Conservation (phyloP, 2,888 invertebrate species). For the Apodemia duryi region DNA sequence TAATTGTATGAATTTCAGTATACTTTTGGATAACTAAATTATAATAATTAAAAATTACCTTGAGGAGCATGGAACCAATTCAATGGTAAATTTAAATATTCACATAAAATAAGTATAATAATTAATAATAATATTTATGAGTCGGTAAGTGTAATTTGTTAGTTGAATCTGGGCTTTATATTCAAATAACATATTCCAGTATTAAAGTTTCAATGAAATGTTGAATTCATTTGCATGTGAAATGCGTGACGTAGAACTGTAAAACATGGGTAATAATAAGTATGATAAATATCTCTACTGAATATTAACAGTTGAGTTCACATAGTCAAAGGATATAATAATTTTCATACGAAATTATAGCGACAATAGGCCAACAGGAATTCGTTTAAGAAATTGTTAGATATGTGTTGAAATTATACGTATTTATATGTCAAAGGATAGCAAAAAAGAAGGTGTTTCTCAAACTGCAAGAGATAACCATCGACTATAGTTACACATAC, state of each 20-base stretch:
- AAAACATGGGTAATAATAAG: background rate
- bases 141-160: background rate
- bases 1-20: conserved; percentile 2
- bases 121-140: background rate
- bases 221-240: background rate
- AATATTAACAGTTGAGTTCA: background rate
- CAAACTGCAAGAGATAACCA: too few species aligned
- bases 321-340: background rate
- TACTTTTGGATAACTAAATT: background rate
- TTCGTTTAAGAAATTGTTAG: too few species aligned
- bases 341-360: too few species aligned
- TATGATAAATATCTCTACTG: background rate
- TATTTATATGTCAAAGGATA: too few species aligned
- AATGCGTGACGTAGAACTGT: background rate
- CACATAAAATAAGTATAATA: background rate
- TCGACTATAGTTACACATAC: too few species aligned
- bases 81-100: conserved; percentile 1
- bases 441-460: too few species aligned
- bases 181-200: background rate
- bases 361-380: too few species aligned
- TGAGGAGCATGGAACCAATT: background rate
- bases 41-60: background rate
- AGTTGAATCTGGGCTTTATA: background rate
- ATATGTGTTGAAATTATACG: too few species aligned
- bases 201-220: background rate